Evolutionary conservation across 2,797 vertebrate species (phyloP).

Genomic region (Rhyacichthys aspro): DNA sequence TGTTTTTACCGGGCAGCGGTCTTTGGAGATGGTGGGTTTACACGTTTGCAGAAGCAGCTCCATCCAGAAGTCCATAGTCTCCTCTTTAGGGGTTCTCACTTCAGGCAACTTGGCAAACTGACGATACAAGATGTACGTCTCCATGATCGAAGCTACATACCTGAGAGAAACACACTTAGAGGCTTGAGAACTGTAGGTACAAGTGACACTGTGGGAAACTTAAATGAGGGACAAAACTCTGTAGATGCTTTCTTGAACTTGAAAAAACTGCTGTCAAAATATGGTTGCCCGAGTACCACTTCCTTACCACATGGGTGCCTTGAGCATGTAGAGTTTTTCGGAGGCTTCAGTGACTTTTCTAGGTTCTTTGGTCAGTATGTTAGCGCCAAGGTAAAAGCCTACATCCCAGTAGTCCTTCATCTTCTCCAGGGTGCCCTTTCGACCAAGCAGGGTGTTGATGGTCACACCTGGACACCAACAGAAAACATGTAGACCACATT

Average conservation of each 20-base stretch:
- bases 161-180: conserved; percentile 57
- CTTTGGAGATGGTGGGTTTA: conserved; percentile 76
- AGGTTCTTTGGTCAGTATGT: conserved; percentile 85
- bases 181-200: too few relatives aligned
- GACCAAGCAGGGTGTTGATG: conserved; percentile 86
- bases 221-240: background rate
- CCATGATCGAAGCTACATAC: conserved; percentile 90
- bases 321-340: conserved; percentile 89
- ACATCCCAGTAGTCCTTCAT: conserved; percentile 94
- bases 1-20: conserved; percentile 82
- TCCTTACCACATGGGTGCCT: conserved; percentile 87
- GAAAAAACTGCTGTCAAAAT: background rate
- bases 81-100: conserved; percentile 73
- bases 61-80: conserved; percentile 88
- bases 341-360: conserved; percentile 88
- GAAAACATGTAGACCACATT: background rate
- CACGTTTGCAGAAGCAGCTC: conserved; percentile 85
- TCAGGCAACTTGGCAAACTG: conserved; percentile 81
- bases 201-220: too few relatives aligned
- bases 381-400: conserved; percentile 90
- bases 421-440: conserved; percentile 89
- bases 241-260: background rate
- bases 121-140: conserved; percentile 89
- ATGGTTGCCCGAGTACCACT: too few relatives aligned
- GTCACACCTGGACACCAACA: conserved; percentile 82